A percentile compares a stretch with the other conserved stretches of the same genome.
phyloP scores from a whole-genome alignment of 2,797 vertebrate genomes.

The Falco novaeseelandiae region DNA sequence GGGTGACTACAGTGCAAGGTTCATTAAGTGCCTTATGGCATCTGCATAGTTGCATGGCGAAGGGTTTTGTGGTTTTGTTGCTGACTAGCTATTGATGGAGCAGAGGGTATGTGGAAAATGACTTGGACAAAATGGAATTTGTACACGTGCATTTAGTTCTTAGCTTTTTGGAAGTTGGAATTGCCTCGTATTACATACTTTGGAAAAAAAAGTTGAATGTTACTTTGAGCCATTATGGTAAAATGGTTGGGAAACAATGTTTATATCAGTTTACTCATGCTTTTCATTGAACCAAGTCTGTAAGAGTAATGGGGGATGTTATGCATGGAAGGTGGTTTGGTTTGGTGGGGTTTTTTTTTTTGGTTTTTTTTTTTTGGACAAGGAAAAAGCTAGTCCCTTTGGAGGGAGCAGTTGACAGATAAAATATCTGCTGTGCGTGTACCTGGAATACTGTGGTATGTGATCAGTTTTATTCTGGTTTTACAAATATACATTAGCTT shows the following conservation, averaged over 20 bases:
- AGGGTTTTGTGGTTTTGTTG: not conserved
- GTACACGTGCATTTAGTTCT: rapidly evolving
- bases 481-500: not conserved
- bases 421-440: not conserved
- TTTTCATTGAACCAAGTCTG: not conserved
- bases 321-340: too few species aligned
- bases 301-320: not conserved
- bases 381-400: not conserved
- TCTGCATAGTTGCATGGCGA: not conserved
- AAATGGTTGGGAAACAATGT: not conserved
- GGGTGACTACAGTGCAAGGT: not conserved
- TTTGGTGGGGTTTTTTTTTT: not conserved
- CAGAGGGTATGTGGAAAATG: not conserved
- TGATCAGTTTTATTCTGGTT: not conserved
- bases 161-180: not conserved
- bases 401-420: not conserved
- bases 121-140: not conserved
- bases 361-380: not conserved
- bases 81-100: not conserved
- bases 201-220: not conserved
- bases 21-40: not conserved
- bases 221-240: not conserved
- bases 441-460: not conserved
- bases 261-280: not conserved
- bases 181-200: not conserved